Conservation (phyloP, 2,113 vertebrate genomes). For the mouse (Mus musculus) region GRCm39 chr16:37579001-37579500, state of each 20-base stretch:
- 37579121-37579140: neutral
- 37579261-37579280: conserved; percentile 18
- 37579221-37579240: conserved; percentile 29
- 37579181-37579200: conserved; percentile 9
- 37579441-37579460: neutral
- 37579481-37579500: neutral
- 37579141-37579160: neutral
- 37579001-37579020: neutral
- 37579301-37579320: conserved; percentile 18
- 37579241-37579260: conserved; percentile 41
- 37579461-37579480: neutral
- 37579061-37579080: neutral
- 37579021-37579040: too few species aligned
- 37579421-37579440: neutral
- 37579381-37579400: neutral
- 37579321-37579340: neutral
- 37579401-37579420: neutral
- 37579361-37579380: neutral
- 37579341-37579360: conserved; percentile 40
- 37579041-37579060: neutral
- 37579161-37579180: neutral
- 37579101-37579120: neutral
- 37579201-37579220: conserved; percentile 17
- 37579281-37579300: conserved; percentile 23
- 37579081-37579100: neutral